Evolutionary conservation across 30 jellyfish, hydroid and myxozoan species (phyloP), one percentile per base, ranked within the genome.

Genomic region (Turritopsis dohrnii): DNA sequence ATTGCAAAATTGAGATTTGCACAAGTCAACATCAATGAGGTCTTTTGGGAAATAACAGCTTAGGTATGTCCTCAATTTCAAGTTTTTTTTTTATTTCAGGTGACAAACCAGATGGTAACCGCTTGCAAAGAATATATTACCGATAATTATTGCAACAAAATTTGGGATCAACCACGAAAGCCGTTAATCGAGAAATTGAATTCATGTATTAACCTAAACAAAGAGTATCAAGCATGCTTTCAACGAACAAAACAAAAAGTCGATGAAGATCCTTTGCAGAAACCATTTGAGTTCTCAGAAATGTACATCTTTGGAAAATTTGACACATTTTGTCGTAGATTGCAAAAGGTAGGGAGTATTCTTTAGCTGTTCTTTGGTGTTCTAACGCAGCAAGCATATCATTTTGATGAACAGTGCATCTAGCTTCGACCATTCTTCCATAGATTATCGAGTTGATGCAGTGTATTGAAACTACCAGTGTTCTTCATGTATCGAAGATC

Each of bases 261-360:
- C 73, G 94, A 86, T 25, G 96, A 89, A 66, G 87, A 86, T 1
- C 86, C 93, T 72, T 84, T 65, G 16, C 93, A 84, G 79, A 94
- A 88, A 71, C 99, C 97, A 18, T 94, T 94, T 80, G 99, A 94
- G 71, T 94, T 94, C 83, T 94, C 99, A 54, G 99, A 94, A 69
- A 94, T 94, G 99, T 94, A 94, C 87, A 94, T 94, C 60, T 94
- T 94, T 89, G 99, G 99, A 54, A 94, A 94, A 76, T 94, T 94
- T 77, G 96, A 88, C 71, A 94, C 99, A 23, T 94, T 94, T 77
- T 88, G 99, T 85, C 80, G 94, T 52, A 72, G 99, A 54, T 89
- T 89, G 17, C 81, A 86, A 54, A 94, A 89, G 97, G 99, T 69
- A 69, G 9, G 77, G 21, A 60, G 0, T 60, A 18, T 60, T 60